phyloP scores from a whole-genome alignment of 2,113 vertebrate species.

The Rhodinocichla rosea region DNA sequence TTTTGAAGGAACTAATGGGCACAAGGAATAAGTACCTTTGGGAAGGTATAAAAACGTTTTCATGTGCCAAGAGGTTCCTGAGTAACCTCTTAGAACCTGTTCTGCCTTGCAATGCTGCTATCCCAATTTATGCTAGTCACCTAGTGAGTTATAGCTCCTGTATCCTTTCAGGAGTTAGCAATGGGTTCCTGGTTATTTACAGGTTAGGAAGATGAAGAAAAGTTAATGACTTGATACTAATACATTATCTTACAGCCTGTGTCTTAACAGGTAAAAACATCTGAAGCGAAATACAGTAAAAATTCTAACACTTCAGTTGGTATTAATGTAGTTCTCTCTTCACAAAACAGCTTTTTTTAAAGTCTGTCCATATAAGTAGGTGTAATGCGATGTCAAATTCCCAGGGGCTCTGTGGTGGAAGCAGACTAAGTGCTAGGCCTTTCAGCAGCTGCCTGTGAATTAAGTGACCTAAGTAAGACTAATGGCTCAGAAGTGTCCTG shows the following conservation, averaged over 20 bases:
- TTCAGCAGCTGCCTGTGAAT: neutral
- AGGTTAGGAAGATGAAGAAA: neutral
- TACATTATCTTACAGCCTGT: neutral
- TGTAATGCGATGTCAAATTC: neutral
- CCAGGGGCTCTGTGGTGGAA: neutral
- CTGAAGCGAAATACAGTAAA: neutral
- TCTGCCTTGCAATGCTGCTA: neutral
- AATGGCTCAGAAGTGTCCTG: neutral
- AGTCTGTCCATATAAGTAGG: neutral
- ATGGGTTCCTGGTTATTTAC: neutral
- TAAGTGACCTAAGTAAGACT: neutral
- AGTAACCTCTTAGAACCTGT: neutral
- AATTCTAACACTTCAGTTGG: neutral
- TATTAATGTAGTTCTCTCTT: neutral
- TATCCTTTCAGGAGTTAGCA: neutral
- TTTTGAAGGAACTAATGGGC: neutral
- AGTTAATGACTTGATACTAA: neutral
- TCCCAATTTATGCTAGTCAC: neutral
- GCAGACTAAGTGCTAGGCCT: neutral
- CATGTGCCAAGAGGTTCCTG: neutral
- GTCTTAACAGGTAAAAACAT: neutral
- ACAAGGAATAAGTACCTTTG: neutral
- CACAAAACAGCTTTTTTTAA: neutral
- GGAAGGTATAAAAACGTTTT: fast-evolving
- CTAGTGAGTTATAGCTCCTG: neutral